Conservation (phyloP, 35 echinoderm and acorn worm species). For the Patiria miniata region DNA sequence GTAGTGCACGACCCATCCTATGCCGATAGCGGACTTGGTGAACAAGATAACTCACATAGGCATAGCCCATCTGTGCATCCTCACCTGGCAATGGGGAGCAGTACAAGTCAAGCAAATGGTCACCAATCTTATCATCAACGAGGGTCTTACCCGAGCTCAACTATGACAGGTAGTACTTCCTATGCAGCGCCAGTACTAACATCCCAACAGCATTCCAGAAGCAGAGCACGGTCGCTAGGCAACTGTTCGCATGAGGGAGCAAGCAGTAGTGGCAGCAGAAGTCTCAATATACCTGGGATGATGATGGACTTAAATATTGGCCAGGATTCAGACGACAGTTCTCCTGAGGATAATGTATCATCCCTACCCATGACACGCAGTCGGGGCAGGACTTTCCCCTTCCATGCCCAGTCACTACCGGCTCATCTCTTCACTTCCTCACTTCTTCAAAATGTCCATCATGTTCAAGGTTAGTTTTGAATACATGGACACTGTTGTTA, state of each 20-base stretch:
- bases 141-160: not conserved
- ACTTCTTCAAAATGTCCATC: conserved; percentile 36
- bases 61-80: not conserved
- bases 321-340: conserved; percentile 65
- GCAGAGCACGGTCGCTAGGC: conserved; percentile 49
- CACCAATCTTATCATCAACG: conserved; percentile 12
- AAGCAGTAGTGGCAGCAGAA: conserved; percentile 37
- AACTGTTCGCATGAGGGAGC: conserved; percentile 5
- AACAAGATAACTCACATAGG: not conserved
- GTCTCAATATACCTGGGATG: conserved; percentile 58
- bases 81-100: conserved; percentile 16
- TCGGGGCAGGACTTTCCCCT: conserved; percentile 55
- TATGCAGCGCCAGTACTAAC: conserved; percentile 10
- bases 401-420: conserved; percentile 50
- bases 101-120: conserved; percentile 10
- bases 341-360: conserved; percentile 46
- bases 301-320: conserved; percentile 12
- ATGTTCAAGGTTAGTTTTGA: too few species aligned
- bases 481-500: not conserved
- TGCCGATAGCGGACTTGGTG: not conserved
- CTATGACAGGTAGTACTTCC: not conserved
- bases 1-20: not conserved
- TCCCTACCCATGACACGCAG: conserved; percentile 20
- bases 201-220: conserved; percentile 37
- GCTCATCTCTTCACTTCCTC: conserved; percentile 55